Conservation (phyloP, 1,140 invertebrate species). For the Drosophila dunni region DNA sequence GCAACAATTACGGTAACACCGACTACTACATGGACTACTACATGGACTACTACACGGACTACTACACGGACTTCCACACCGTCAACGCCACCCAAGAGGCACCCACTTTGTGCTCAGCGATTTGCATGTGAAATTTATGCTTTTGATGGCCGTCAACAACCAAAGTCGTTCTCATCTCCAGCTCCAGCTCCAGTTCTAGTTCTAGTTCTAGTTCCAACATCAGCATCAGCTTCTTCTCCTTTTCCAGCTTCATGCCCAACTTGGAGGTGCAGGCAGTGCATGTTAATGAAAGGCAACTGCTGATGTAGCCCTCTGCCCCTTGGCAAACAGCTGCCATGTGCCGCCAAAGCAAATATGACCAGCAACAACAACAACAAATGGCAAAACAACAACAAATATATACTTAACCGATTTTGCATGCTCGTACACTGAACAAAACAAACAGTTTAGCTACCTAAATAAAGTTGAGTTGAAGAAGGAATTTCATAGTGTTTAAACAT, state of each 20-base stretch:
- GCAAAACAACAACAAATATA: slow-evolving; percentile 6
- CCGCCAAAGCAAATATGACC: slow-evolving; percentile 11
- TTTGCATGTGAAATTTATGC: slow-evolving; percentile 81
- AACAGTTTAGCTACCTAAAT: background rate
- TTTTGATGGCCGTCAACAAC: slow-evolving; percentile 64
- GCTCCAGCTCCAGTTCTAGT: background rate
- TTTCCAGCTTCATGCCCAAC: too few species aligned
- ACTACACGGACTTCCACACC: background rate
- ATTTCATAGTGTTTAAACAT: too few species aligned
- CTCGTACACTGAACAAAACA: background rate
- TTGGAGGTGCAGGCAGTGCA: slow-evolving; percentile 25
- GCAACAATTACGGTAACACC: background rate
- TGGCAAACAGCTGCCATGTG: slow-evolving; percentile 43
- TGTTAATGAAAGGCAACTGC: slow-evolving; percentile 79
- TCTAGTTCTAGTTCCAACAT: background rate
- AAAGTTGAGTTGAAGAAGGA: too few species aligned
- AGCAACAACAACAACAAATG: background rate
- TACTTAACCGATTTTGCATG: background rate
- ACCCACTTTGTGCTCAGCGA: slow-evolving; percentile 48
- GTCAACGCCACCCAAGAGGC: slow-evolving; percentile 11
- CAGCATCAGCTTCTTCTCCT: too few species aligned
- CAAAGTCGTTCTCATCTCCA: background rate
- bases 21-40: background rate
- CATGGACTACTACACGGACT: too few species aligned
- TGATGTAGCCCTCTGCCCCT: slow-evolving; percentile 49